phyloP scores from a whole-genome alignment of 2,888 invertebrate species.

The Drosophila dives region DNA sequence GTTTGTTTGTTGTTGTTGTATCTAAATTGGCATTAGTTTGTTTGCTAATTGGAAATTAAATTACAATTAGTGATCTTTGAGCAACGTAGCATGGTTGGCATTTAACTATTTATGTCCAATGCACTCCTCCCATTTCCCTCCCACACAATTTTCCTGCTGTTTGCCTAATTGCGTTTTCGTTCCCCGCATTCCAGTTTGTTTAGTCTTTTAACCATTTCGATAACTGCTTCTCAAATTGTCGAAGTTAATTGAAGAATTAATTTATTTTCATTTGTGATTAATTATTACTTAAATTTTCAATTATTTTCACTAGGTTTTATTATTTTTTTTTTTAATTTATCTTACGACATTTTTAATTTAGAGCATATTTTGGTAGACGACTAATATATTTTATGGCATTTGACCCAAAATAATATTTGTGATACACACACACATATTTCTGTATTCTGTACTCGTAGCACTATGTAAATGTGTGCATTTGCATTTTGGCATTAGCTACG shows the following conservation, averaged over 20 bases:
- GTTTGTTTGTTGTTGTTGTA: conserved; percentile 52
- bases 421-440: conserved; percentile 17
- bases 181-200: conserved; percentile 35
- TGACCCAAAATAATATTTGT: conserved; percentile 2
- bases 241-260: conserved; percentile 58
- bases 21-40: conserved; percentile 81
- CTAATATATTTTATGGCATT: background rate
- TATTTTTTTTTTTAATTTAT: background rate
- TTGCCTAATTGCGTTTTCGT: conserved; percentile 61
- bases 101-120: conserved; percentile 71
- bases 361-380: background rate
- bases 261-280: background rate
- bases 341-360: background rate
- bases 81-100: conserved; percentile 71
- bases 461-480: conserved; percentile 41
- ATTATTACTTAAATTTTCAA: background rate
- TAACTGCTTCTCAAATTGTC: conserved; percentile 44
- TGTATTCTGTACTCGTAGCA: conserved; percentile 25
- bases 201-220: conserved; percentile 29
- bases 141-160: conserved; percentile 25
- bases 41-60: conserved; percentile 84
- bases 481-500: conserved; percentile 34
- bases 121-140: conserved; percentile 2
- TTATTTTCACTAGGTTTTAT: background rate
- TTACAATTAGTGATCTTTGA: conserved; percentile 83